Evolutionary conservation across 1,140 invertebrate genomes (phyloP), one percentile per base, ranked within the genome.

Genomic region (Cepaea nemoralis): DNA sequence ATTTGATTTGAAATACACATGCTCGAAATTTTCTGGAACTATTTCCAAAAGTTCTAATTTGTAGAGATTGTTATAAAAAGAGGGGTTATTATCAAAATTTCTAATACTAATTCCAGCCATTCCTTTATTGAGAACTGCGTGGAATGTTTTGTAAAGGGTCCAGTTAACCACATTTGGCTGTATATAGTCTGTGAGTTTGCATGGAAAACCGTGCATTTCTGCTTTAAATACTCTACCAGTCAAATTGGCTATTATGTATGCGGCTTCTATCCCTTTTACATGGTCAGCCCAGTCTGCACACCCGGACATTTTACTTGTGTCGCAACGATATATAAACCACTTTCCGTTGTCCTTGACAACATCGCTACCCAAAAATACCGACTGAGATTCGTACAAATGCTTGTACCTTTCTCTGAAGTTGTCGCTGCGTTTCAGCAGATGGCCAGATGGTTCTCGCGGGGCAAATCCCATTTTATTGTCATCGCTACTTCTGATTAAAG

Each of bases 211-310:
- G 6, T 48, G 42, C 10, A 83, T 82, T 24, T 80, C 35, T 19
- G 80, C 80, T 69, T 69, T 74, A 45, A 85, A 85, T 16, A 40
- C 75, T 24, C 84, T 76, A 37, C 71, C 42, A 6, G 80, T 83
- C 6, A 77, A 24, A 24, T 76, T 80, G 37, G 84, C 79, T 27
- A 85, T 74, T 31, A 85, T 22, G 66, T 82, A 85, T 6, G 59
- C 73, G 8, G 80, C 63, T 10, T 81, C 63, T 45, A 85, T 83
- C 10, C 84, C 84, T 40, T 80, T 74, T 0, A 81, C 40, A 27
- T 80, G 39, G 35, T 85, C 84, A 12, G 66, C 77, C 80, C 75
- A 82, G 0, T 82, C 84, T 5, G 71, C 82, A 75, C 73, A 75
- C 19, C 40, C 31, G 10, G 35, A 33, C 42, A 75, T 48, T 48